phyloP scores from a whole-genome alignment of 2,888 invertebrate genomes.

The Fabriciana adippe region DNA sequence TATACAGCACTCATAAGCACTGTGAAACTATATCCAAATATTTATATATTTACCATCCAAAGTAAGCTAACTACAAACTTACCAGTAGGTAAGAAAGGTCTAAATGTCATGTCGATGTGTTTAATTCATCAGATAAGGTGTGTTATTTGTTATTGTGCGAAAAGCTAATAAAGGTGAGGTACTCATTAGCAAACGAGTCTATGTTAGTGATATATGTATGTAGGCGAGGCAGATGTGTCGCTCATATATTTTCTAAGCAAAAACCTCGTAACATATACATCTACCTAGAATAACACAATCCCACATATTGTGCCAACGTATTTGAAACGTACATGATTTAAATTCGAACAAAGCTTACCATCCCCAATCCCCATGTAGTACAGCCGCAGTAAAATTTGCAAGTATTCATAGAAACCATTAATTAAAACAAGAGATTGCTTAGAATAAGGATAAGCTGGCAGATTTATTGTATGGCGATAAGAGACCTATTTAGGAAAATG shows the following conservation, averaged over 20 bases:
- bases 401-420: slow-evolving; percentile 55
- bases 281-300: too few relatives aligned
- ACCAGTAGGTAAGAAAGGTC: slow-evolving; percentile 10
- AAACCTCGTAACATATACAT: too few relatives aligned
- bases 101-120: slow-evolving; percentile 13
- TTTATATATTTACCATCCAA: background rate
- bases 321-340: background rate
- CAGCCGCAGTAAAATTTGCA: slow-evolving; percentile 13
- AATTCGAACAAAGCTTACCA: background rate
- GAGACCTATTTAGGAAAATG: slow-evolving; percentile 41
- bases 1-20: background rate
- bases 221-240: slow-evolving; percentile 9
- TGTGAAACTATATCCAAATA: background rate
- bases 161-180: slow-evolving; percentile 47
- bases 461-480: slow-evolving; percentile 50
- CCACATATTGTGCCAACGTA: too few relatives aligned
- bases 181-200: slow-evolving; percentile 26
- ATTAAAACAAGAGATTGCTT: slow-evolving; percentile 55
- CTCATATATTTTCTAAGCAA: background rate
- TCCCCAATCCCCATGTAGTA: background rate
- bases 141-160: slow-evolving; percentile 40
- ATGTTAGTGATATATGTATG: slow-evolving; percentile 15
- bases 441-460: slow-evolving; percentile 44
- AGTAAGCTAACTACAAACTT: background rate
- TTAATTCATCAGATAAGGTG: slow-evolving; percentile 46